These are phyloP conservation scores for Lucilia sericata DNA, from an alignment of 1,140 invertebrate genomes.

Conservation along the genomic window DNA sequence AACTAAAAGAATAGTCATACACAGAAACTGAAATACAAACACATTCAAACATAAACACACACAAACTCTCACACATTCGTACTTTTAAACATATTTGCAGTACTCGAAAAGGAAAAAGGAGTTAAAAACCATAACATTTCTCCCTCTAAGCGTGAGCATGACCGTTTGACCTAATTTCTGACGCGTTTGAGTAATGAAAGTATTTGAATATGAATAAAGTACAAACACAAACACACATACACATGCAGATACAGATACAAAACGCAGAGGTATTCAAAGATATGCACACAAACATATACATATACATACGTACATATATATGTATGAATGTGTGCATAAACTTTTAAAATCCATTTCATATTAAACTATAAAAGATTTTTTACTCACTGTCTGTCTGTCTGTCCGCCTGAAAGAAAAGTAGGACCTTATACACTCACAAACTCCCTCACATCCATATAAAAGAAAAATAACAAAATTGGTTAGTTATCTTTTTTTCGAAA, in stretches of 20 bases:
- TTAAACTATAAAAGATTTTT: too few species aligned
- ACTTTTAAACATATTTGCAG: not conserved
- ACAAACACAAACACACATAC: constrained; percentile 37
- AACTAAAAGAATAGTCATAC: not conserved
- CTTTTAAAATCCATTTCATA: too few species aligned
- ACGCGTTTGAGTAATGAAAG: constrained; percentile 53
- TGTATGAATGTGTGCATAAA: not conserved
- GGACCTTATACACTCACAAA: not conserved
- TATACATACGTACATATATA: not conserved
- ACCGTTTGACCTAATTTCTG: constrained; percentile 64
- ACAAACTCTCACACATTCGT: not conserved
- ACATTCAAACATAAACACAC: not conserved
- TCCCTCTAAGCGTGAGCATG: constrained; percentile 52
- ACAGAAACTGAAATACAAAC: not conserved
- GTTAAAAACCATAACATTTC: constrained; percentile 50
- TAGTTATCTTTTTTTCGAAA: constrained; percentile 41
- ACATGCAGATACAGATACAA: not conserved
- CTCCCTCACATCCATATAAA: not conserved
- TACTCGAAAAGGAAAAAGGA: constrained; percentile 9
- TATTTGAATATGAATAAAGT: constrained; percentile 57
- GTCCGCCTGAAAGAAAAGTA: not conserved
- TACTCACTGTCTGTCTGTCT: too few species aligned
- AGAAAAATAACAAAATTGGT: not conserved
- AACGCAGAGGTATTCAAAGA: not conserved
- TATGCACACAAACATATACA: not conserved